phyloP scores from a whole-genome alignment of 2,113 vertebrate genomes.

The Paramormyrops kingsleyae region DNA sequence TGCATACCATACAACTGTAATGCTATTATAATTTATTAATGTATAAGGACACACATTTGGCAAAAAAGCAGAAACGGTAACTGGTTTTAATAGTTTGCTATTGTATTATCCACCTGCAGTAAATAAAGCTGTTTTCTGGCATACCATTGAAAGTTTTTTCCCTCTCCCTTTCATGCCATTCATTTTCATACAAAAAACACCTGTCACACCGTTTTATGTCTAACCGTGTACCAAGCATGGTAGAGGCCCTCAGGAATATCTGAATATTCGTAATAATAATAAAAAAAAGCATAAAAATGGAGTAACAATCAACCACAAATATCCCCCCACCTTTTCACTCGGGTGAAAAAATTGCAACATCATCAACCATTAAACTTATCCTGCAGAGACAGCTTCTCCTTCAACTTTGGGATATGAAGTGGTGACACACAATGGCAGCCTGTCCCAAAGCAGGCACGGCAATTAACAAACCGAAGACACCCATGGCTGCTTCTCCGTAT shows the following conservation, averaged over 20 bases:
- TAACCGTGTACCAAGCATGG: neutral
- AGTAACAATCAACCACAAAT: neutral
- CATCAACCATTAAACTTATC: neutral
- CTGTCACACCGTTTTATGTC: neutral
- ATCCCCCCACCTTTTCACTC: neutral
- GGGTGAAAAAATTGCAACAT: neutral
- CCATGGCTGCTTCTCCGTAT: neutral
- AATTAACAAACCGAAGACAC: neutral
- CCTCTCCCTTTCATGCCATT: neutral
- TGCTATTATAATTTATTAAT: neutral
- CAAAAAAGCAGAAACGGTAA: neutral
- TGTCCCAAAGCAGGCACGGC: neutral
- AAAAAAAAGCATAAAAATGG: neutral
- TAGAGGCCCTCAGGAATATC: neutral
- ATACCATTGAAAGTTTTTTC: neutral
- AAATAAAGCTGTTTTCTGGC: neutral
- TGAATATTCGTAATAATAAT: neutral
- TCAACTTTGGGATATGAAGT: neutral
- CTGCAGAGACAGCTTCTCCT: neutral
- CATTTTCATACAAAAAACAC: neutral
- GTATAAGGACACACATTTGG: neutral
- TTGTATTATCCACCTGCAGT: neutral
- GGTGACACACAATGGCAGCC: neutral
- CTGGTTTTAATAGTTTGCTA: slow-evolving; percentile 13
- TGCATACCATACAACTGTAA: neutral